These are phyloP conservation scores for Pseudopodoces humilis DNA, from an alignment of 2,113 vertebrate genomes.

Conservation along the genomic window DNA sequence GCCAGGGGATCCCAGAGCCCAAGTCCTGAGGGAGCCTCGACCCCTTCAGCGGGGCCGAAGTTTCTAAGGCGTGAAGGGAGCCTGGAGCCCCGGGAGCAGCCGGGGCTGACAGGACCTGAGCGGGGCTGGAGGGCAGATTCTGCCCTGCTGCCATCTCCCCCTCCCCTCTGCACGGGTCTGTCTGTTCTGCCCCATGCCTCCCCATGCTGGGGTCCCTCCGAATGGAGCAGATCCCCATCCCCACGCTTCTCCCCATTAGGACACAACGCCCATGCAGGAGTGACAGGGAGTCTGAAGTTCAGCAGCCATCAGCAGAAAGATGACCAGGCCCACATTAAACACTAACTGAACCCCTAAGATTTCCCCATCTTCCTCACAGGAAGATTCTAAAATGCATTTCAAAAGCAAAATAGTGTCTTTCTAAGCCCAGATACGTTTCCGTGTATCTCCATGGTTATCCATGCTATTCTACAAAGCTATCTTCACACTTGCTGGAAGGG, in stretches of 20 bases:
- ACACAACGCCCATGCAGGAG: fast-evolving
- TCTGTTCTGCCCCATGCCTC: neutral
- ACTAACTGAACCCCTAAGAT: neutral
- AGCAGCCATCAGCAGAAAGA: neutral
- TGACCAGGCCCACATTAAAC: neutral
- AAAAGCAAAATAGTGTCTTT: neutral
- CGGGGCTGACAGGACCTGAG: neutral
- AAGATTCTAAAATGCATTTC: neutral
- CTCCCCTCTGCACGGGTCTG: neutral
- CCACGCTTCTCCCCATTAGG: fast-evolving
- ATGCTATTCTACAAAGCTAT: neutral
- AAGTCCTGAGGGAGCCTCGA: neutral
- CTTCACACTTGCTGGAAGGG: neutral
- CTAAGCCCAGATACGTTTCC: fast-evolving
- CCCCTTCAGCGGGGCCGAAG: too few relatives aligned
- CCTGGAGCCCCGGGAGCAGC: neutral
- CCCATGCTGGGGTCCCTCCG: neutral
- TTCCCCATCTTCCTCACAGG: neutral
- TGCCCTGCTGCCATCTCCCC: fast-evolving
- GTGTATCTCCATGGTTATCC: neutral
- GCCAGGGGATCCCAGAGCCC: neutral
- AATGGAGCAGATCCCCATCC: fast-evolving
- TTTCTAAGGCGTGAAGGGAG: too few relatives aligned
- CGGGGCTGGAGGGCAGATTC: neutral
- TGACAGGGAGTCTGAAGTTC: neutral